phyloP scores from a whole-genome alignment of 1,140 invertebrate species.

The Drosophila guanche region DNA sequence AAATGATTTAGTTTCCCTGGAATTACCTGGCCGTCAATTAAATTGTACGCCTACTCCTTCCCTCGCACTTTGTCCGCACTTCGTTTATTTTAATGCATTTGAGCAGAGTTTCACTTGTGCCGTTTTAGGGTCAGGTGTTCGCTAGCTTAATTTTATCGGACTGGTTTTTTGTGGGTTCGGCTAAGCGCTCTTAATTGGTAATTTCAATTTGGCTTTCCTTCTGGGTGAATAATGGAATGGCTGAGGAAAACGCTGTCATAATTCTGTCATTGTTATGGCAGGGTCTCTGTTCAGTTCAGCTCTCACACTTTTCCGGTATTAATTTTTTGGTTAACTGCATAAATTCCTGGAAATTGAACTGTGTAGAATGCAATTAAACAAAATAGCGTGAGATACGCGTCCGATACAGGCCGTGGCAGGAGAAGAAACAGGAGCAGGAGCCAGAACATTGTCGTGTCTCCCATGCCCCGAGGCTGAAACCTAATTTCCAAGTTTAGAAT shows the following conservation, averaged over 20 bases:
- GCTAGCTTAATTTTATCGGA: constrained; percentile 40
- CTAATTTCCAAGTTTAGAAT: constrained; percentile 82
- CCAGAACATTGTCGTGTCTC: constrained; percentile 57
- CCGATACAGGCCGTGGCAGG: constrained; percentile 54
- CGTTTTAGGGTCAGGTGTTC: constrained; percentile 21
- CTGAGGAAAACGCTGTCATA: constrained; percentile 26
- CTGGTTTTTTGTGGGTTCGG: constrained; percentile 41
- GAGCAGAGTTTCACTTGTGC: constrained; percentile 22
- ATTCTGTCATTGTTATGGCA: constrained; percentile 34
- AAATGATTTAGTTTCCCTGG: constrained; percentile 75
- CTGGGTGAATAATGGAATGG: constrained; percentile 39
- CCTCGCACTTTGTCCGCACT: constrained; percentile 35
- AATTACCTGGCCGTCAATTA: constrained; percentile 78
- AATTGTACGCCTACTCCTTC: constrained; percentile 40
- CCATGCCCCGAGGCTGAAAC: constrained; percentile 58
- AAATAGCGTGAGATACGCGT: constrained; percentile 79
- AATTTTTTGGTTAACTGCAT: constrained; percentile 72
- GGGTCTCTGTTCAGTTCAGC: constrained; percentile 6
- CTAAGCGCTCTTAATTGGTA: constrained; percentile 68
- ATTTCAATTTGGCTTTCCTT: constrained; percentile 57
- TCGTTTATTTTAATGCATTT: constrained; percentile 36
- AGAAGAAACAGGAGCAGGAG: constrained; percentile 8
- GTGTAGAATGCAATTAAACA: constrained; percentile 79
- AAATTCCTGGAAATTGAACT: constrained; percentile 69
- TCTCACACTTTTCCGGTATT: constrained; percentile 52